A percentile compares a stretch with the other conserved stretches of the same genome.
Evolutionary conservation across 1,140 invertebrate species (phyloP).

Genomic region (Microplitis demolitor): DNA sequence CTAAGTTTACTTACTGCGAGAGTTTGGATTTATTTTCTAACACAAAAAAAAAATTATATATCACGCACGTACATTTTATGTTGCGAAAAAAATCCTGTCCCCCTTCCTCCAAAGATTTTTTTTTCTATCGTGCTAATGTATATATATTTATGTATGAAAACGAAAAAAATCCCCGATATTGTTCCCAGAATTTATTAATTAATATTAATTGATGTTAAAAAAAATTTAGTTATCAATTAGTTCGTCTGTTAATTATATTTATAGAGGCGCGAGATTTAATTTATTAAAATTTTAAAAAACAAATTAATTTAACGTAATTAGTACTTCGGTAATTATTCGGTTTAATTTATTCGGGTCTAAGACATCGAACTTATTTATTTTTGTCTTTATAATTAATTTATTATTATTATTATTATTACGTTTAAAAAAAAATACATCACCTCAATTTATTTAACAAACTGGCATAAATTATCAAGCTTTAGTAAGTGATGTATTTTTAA

Average conservation of each 20-base stretch:
- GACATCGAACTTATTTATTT: constrained; percentile 39
- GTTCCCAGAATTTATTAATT: constrained; percentile 34
- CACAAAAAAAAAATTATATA: constrained; percentile 4
- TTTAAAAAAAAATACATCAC: neutral
- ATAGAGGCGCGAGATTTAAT: constrained; percentile 30
- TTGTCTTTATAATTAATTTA: constrained; percentile 29
- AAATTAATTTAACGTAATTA: constrained; percentile 7
- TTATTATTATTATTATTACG: neutral
- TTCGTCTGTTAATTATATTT: constrained; percentile 56
- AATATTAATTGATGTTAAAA: constrained; percentile 37
- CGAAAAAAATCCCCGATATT: neutral
- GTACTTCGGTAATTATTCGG: neutral
- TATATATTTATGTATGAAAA: constrained; percentile 7
- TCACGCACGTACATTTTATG: neutral
- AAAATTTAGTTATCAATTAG: constrained; percentile 12
- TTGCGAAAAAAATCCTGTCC: constrained; percentile 19
- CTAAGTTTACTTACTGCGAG: neutral
- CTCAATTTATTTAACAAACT: neutral
- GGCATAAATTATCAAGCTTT: constrained; percentile 3
- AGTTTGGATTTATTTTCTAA: neutral
- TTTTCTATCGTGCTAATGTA: constrained; percentile 12
- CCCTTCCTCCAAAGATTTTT: constrained; percentile 25
- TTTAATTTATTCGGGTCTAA: constrained; percentile 28
- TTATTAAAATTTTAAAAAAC: constrained; percentile 24
- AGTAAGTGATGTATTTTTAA: constrained; percentile 6